Percentiles rank a stretch among this genome's conserved stretches.
Conservation (phyloP, 92 coral and sea anemone species). For the Desmophyllum pertusum region DNA sequence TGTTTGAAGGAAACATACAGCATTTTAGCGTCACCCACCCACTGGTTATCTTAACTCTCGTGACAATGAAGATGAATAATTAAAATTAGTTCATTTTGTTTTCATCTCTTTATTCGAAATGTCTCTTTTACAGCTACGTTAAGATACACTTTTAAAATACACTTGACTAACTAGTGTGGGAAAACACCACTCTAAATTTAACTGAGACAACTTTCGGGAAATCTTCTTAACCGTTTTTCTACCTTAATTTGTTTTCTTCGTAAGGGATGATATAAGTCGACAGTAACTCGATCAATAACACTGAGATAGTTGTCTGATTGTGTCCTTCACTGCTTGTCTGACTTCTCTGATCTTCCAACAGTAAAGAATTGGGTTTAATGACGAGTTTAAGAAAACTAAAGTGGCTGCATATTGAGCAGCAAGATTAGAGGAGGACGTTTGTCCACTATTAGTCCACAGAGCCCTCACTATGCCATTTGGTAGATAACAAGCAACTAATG, state of each 20-base stretch:
- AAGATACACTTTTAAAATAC: too few species aligned
- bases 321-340: constrained; percentile 13
- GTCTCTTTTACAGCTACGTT: too few species aligned
- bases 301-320: not conserved
- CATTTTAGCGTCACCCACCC: too few species aligned
- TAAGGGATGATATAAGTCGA: not conserved
- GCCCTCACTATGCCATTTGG: not conserved
- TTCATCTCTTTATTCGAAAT: too few species aligned
- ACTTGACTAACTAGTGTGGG: too few species aligned
- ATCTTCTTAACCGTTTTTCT: not conserved
- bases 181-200: not conserved
- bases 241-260: too few species aligned
- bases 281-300: not conserved
- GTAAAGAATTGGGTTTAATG: constrained; percentile 35
- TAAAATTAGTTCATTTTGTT: too few species aligned
- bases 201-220: not conserved
- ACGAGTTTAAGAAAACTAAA: constrained; percentile 26
- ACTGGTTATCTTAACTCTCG: too few species aligned
- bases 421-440: not conserved
- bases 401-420: not conserved
- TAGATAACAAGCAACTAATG: constrained; percentile 4
- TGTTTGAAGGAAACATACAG: too few species aligned
- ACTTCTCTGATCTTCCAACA: constrained; percentile 13
- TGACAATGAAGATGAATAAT: too few species aligned
- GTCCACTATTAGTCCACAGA: not conserved